phyloP scores from a whole-genome alignment of 1,140 invertebrate genomes.

The Tenebrio molitor region DNA sequence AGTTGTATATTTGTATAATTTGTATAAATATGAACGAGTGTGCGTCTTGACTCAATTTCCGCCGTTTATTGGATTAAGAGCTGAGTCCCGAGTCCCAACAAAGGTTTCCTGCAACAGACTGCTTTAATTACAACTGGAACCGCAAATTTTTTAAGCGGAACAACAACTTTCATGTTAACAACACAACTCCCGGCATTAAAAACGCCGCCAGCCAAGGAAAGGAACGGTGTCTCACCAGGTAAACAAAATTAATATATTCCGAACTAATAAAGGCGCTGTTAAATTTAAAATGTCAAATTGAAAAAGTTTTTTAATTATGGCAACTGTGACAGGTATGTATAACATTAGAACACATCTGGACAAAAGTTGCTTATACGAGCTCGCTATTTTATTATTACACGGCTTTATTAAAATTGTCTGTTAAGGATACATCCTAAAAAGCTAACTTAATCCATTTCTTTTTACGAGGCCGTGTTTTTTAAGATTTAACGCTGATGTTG shows the following conservation, averaged over 20 bases:
- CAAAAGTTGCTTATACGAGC: conserved; percentile 6
- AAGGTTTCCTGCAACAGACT: conserved; percentile 37
- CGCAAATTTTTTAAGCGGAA: conserved; percentile 8
- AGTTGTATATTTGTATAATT: conserved; percentile 33
- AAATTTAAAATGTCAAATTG: conserved; percentile 37
- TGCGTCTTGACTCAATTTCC: conserved; percentile 33
- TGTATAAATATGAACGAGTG: conserved; percentile 34
- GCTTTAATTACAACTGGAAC: conserved; percentile 24
- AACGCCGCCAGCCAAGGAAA: conserved; percentile 10
- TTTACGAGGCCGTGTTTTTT: neutral
- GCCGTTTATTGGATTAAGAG: conserved; percentile 28
- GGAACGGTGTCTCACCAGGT: conserved; percentile 4
- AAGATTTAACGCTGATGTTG: neutral
- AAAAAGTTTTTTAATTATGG: conserved; percentile 40
- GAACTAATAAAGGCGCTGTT: conserved; percentile 33
- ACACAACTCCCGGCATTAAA: conserved; percentile 12
- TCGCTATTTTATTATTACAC: conserved; percentile 10
- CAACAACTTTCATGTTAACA: conserved; percentile 15
- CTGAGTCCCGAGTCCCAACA: neutral
- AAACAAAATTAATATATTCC: conserved; percentile 37
- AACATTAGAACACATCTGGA: conserved; percentile 30
- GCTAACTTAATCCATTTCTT: neutral
- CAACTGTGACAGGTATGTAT: conserved; percentile 24
- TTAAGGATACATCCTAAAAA: neutral
- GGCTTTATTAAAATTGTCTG: conserved; percentile 12